Evolutionary conservation across 2,888 invertebrate species (phyloP), one percentile per base, ranked within the genome.

Genomic region (Cephalotes varians): DNA sequence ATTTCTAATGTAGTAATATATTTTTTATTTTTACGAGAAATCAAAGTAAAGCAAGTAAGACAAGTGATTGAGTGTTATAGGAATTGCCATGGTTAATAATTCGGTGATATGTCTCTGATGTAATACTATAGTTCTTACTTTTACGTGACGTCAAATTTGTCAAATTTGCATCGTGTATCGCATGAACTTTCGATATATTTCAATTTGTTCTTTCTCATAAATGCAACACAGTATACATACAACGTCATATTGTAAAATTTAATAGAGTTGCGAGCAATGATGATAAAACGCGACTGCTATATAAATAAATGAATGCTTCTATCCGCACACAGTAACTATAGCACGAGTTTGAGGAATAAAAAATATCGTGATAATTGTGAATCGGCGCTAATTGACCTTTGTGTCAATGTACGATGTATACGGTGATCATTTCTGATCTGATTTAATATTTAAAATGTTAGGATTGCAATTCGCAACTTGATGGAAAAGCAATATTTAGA

Each of bases 331-430:
- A 10, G 25, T 21, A 79, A 69, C 15, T 49, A 9, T 28, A 65
- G 51, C 49, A 2, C 34, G 67, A 51, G 37, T 64, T 74, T 51
- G 65, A 67, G 67, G 12, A 76, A 67, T 67, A 28, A 76, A n/a
- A 51, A 67, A 51, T 67, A 37, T 76, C 28, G 28, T n/a, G 37
- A 28, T 76, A 76, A 76, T 67, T 76, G 37, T 51, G 49, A 76
- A 65, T 51, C 10, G 37, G 37, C 9, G 28, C 49, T 51, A 62
- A 67, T 67, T 65, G 5, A 74, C 25, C 21, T 65, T 18, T 44
- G 12, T n/a, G n/a, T 10, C 34, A 21, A 9, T 56, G 15, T 37
- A 64, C 5, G 56, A 44, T 73, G 7, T 25, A 7, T 28, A n/a
- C 5, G 15, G 1, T 10, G 34, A 49, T 74, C 31, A 47, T 28